Evolutionary conservation across 2,888 invertebrate genomes (phyloP).

Genomic region (Cataglyphis cursor): DNA sequence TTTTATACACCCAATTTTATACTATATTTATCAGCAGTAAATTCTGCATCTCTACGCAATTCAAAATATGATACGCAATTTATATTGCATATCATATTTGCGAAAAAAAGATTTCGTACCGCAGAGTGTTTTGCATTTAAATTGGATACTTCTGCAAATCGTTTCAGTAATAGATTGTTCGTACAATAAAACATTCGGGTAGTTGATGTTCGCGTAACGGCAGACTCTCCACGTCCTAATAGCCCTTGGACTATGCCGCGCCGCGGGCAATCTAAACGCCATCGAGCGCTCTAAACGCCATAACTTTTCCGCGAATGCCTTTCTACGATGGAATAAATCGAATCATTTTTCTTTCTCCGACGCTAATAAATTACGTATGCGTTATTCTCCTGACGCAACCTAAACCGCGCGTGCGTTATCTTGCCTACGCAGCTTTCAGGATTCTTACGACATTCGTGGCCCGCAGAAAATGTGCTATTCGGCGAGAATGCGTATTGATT

Average conservation of each 20-base stretch:
- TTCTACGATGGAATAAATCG: constrained; percentile 37
- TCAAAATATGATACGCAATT: background rate
- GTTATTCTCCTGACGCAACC: constrained; percentile 60
- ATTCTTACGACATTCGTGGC: constrained; percentile 38
- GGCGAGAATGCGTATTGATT: constrained; percentile 80
- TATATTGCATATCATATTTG: constrained; percentile 28
- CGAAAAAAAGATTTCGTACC: constrained; percentile 2
- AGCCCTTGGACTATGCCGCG: constrained; percentile 40
- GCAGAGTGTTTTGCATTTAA: constrained; percentile 47
- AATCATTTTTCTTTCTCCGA: constrained; percentile 37
- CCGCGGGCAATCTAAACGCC: constrained; percentile 40
- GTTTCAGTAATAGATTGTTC: constrained; percentile 50
- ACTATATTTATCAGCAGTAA: background rate
- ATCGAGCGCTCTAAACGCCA: constrained; percentile 40
- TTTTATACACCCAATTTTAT: background rate
- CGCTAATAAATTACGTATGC: constrained; percentile 40
- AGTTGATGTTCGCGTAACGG: constrained; percentile 54
- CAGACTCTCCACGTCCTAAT: constrained; percentile 46
- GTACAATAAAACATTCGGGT: constrained; percentile 50
- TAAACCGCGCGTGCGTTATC: constrained; percentile 59
- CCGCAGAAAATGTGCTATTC: background rate
- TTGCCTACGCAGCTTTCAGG: constrained; percentile 62
- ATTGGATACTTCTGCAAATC: constrained; percentile 51
- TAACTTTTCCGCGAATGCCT: constrained; percentile 51
- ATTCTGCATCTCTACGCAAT: constrained; percentile 3